Base-by-base conservation (phyloP, 2,113 vertebrate genomes). In the Columba livia region DNA sequence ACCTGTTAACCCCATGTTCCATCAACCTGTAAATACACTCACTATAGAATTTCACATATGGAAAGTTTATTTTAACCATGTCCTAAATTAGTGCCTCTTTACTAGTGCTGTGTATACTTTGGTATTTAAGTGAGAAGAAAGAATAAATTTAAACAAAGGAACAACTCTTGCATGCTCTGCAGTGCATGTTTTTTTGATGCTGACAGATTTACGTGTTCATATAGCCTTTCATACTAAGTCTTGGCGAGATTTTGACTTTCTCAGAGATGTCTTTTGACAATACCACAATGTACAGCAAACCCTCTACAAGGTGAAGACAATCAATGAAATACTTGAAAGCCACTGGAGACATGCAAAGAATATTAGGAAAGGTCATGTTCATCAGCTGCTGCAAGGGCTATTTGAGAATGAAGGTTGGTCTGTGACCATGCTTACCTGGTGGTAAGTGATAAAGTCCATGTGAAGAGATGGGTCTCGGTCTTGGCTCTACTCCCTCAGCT, bases 1-100 rank as follows among this genome's bases (percentile, higher is more conserved):
- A 94, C 93, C 95, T 93, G 28, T 81, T 85, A 96, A 95, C 67
- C 85, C 82, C 90, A 80, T 93, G 96, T 98, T 97, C 95, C 70
- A 64, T 47, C 53, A 66, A 44, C 72, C 71, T 60, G 21, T 36
- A 75, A 82, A 85, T 48, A 36, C 7, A 72, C 19, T 47, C 16
- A 7, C 62, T 65, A 34, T 10, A 40, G 38, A 85, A 79, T 72
- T 93, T 94, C 70, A 75, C 15, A 71, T 20, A 15, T 23, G n/a
- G 34, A 29, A 88, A 66, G 25, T 18, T 75, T 67, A 47, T 66
- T 93, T 88, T 50, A 79, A 12, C 40, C 3, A 3, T 60, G 15
- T 40, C 47, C n/a, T 61, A 85, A 40, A 57, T 7, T 44, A 50
- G 2, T 23, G 8, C 8, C 13, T 34, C 8, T 71, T 84, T 54